Evolutionary conservation across 2,113 vertebrate genomes (phyloP), one percentile per base, ranked within the genome.

Genomic region (Blennius ocellaris): DNA sequence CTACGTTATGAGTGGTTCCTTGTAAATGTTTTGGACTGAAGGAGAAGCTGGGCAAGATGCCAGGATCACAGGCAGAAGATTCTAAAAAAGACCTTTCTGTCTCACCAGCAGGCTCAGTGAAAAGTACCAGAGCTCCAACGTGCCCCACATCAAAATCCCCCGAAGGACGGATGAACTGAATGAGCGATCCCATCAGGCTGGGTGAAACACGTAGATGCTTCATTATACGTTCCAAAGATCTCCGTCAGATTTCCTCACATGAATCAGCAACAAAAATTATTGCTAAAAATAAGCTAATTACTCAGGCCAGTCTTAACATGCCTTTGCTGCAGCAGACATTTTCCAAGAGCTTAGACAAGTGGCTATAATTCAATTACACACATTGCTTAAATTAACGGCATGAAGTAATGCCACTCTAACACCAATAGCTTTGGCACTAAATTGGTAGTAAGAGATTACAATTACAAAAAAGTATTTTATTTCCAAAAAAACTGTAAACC

Each of bases 191-290:
- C 83, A 74, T 76, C 62, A 77, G 71, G 44, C 16, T 0, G 1
- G 43, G n/a, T 3, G 45, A 61, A 85, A 85, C 86, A 30, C 21
- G 21, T 86, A 86, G 83, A 48, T 76, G n/a, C 51, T 36, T 41
- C 11, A 51, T 56, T 43, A 57, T 0, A 56, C 37, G 14, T 39
- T 73, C 48, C 30, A 58, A 60, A 49, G 3, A 70, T 45, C 7
- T 9, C 55, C 63, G 49, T 30, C 37, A 48, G 11, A 69, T 54
- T 59, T 62, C 51, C 49, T 15, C 51, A 8, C 40, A 67, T 47
- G 30, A 69, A 68, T 64, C 44, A 52, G 47, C 52, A 57, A 69
- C 65, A 49, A 39, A 68, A 52, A 17, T 11, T 49, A 17, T 11
- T 6, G 48, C 17, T 69, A 66, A 54, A 73, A 78, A 80, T 61